Evolutionary conservation across 1,140 invertebrate genomes (phyloP).

Genomic region (Conus betulinus): DNA sequence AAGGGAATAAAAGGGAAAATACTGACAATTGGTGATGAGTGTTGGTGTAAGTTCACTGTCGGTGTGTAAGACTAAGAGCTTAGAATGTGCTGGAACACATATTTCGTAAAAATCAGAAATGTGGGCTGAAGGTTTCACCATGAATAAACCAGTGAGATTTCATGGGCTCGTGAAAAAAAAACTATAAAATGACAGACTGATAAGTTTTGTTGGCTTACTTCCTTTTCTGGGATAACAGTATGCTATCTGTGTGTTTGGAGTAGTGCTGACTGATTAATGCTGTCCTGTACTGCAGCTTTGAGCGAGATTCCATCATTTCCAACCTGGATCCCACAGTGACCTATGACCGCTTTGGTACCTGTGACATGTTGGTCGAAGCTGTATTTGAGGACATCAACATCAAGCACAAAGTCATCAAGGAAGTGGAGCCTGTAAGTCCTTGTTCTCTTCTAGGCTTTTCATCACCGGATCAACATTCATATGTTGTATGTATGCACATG

Average conservation of each 20-base stretch:
- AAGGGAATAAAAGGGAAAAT: no score
- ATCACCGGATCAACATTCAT: no score
- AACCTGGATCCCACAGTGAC: slow-evolving; percentile 88
- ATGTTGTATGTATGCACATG: no score
- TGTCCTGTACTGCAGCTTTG: slow-evolving; percentile 77
- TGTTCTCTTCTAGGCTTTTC: no score
- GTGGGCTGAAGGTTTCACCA: no score
- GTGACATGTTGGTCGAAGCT: slow-evolving; percentile 98
- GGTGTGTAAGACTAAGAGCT: no score
- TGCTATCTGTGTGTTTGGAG: background rate
- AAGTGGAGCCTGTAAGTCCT: slow-evolving; percentile 85
- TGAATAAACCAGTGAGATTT: no score
- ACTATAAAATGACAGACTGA: background rate
- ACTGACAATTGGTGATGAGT: no score
- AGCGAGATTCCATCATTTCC: slow-evolving; percentile 88
- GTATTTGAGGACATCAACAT: slow-evolving; percentile 98
- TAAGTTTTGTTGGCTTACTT: background rate
- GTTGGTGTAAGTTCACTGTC: no score
- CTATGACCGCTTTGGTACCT: slow-evolving; percentile 91
- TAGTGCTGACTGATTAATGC: background rate
- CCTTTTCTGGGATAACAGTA: background rate
- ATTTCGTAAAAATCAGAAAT: no score
- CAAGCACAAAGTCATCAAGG: slow-evolving; percentile 98
- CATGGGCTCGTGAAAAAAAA: no score
- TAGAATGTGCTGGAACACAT: no score